Percentiles rank a stretch among this genome's conserved stretches.
These are phyloP conservation scores for Apis florea DNA, from an alignment of 1,140 invertebrate genomes.

Conservation along the genomic window DNA sequence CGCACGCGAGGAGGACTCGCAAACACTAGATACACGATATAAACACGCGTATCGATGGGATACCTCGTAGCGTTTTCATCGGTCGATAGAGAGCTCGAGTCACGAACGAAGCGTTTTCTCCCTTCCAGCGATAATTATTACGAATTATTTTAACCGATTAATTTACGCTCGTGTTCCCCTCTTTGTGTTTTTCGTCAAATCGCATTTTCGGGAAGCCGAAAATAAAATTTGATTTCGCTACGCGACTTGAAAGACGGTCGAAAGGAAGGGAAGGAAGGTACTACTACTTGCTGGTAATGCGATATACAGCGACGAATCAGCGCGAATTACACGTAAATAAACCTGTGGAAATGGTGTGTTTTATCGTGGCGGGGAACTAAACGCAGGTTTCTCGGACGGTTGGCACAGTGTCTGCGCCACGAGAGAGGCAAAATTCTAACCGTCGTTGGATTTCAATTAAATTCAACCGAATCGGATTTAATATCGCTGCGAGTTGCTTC, in stretches of 20 bases:
- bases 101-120: neutral
- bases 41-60: slow-evolving; percentile 29
- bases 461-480: slow-evolving; percentile 21
- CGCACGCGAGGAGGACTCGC: neutral
- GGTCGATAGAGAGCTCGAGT: slow-evolving; percentile 18
- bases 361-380: slow-evolving; percentile 20
- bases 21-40: slow-evolving; percentile 32
- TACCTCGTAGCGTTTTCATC: slow-evolving; percentile 10
- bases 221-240: neutral
- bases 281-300: no score
- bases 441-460: slow-evolving; percentile 22
- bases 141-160: neutral
- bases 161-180: neutral
- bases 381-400: neutral
- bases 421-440: neutral
- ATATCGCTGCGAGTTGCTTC: slow-evolving; percentile 1
- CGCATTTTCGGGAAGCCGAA: neutral
- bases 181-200: no score
- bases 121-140: neutral
- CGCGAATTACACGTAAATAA: slow-evolving; percentile 33
- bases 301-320: neutral
- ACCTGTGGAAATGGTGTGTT: slow-evolving; percentile 11
- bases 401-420: neutral
- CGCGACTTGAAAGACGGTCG: no score
- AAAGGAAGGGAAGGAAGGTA: neutral